These are phyloP conservation scores for Acridotheres tristis DNA, from an alignment of 2,797 vertebrate genomes.

Conservation along the genomic window DNA sequence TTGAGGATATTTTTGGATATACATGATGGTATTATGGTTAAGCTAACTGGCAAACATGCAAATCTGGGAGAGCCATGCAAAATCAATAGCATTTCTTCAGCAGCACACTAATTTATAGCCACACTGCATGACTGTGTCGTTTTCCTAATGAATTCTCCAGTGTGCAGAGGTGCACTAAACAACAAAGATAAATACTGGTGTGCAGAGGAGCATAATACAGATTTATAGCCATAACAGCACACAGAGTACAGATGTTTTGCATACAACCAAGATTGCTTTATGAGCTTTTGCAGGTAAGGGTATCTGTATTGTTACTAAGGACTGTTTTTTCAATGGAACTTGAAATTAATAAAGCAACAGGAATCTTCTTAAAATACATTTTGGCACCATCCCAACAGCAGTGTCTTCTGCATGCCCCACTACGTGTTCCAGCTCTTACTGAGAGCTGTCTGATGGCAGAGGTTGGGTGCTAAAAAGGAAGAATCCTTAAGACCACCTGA, in stretches of 20 bases:
- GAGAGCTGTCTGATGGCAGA: neutral
- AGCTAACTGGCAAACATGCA: conserved; percentile 21
- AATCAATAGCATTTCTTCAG: conserved; percentile 45
- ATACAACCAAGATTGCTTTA: conserved; percentile 36
- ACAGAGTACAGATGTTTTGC: conserved; percentile 38
- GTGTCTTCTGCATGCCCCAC: neutral
- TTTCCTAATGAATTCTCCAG: conserved; percentile 67
- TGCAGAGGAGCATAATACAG: conserved; percentile 29
- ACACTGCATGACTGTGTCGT: neutral
- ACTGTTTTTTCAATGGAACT: neutral
- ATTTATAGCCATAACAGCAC: conserved; percentile 49
- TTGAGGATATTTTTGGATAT: neutral
- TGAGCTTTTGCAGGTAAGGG: conserved; percentile 7
- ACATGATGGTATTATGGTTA: neutral
- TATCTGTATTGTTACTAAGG: conserved; percentile 3
- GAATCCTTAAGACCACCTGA: neutral
- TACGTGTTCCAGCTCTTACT: neutral
- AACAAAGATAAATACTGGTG: conserved; percentile 63
- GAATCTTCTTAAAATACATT: conserved; percentile 12
- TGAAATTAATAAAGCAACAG: neutral
- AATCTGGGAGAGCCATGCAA: neutral
- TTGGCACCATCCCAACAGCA: neutral
- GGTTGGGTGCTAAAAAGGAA: neutral
- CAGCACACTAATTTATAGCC: conserved; percentile 53
- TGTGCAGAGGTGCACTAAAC: conserved; percentile 52